Evolutionary conservation across 2,113 vertebrate genomes (phyloP), one percentile per base, ranked within the genome.

Genomic region (Oplegnathus fasciatus): DNA sequence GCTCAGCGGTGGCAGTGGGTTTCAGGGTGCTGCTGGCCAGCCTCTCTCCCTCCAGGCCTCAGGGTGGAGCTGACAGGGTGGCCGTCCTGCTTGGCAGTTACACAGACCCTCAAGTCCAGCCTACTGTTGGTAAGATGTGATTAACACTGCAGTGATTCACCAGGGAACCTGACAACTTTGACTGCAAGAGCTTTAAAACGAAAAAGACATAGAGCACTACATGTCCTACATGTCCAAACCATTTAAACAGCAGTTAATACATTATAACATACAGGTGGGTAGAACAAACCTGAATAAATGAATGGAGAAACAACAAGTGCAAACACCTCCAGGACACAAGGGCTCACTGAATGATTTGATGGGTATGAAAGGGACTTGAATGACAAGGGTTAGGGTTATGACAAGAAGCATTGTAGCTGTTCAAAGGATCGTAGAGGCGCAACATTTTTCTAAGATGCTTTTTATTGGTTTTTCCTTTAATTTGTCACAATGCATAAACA

Each of bases 21-120:
- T 98, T 96, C 93, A 94, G 92, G 9, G n/a, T 96, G 7, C 90
- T 77, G 78, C 90, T 98, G 64, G 94, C 95, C 10, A 97, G 97
- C 0, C 92, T 96, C 28, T 93, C 93, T 22, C 11, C 70, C 3
- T 73, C 86, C 1, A 42, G 91, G 58, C 74, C 70, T 68, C 82
- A 87, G 11, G 65, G 62, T 26, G 87, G 90, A 34, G 88, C 13
- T 57, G 95, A 96, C 71, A 83, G 2, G 8, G 84, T 97, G 44
- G 95, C 94, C 0, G 26, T 76, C 26, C 96, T 96, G 42, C 87
- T 97, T 1, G 54, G 55, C 0, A 71, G 86, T 0, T 2, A 76
- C 14, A 60, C 28, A n/a, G 79, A 85, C 80, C 44, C 84, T 44
- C 67, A 83, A 58, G 9, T 83, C 22, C 84, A 65, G 58, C 74